Evolutionary conservation across 2,888 invertebrate species (phyloP).

Genomic region (Drosophila multiciliata): DNA sequence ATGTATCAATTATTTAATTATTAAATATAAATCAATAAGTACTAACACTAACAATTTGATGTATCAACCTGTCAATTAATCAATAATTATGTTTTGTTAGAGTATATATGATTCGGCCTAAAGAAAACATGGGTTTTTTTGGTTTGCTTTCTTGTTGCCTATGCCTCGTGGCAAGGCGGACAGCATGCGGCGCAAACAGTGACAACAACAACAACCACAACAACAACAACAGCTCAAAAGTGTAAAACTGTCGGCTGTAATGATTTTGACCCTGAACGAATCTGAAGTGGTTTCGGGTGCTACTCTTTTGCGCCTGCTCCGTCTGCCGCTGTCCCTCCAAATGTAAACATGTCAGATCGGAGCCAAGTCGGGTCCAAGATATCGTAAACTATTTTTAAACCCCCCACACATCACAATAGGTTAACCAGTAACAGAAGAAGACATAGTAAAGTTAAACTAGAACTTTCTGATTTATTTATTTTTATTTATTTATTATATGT

Average conservation of each 20-base stretch:
- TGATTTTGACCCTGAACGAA: conserved; percentile 80
- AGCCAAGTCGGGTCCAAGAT: conserved; percentile 9
- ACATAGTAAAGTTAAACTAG: not conserved
- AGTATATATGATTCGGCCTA: not conserved
- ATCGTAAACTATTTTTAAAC: conserved; percentile 47
- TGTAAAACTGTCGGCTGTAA: conserved; percentile 60
- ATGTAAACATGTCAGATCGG: conserved; percentile 61
- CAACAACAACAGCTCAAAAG: conserved; percentile 20
- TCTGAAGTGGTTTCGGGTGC: conserved; percentile 73
- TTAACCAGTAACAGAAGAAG: not conserved
- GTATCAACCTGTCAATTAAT: not conserved
- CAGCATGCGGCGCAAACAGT: conserved; percentile 46
- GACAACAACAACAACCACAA: conserved; percentile 16
- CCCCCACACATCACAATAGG: conserved; percentile 10
- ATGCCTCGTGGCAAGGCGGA: conserved; percentile 67
- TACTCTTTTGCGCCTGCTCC: conserved; percentile 24
- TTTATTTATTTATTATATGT: no score
- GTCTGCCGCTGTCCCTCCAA: conserved; percentile 18
- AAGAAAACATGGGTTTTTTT: not conserved
- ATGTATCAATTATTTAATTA: no score
- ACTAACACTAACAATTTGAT: not conserved
- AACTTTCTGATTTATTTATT: no score
- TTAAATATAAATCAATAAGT: not conserved
- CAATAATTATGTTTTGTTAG: not conserved
- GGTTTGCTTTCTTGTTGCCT: conserved; percentile 27